Percentiles rank a stretch among this genome's conserved stretches.
Evolutionary conservation across 2,113 vertebrate genomes (phyloP).

Genomic region (Vulpes lagopus): DNA sequence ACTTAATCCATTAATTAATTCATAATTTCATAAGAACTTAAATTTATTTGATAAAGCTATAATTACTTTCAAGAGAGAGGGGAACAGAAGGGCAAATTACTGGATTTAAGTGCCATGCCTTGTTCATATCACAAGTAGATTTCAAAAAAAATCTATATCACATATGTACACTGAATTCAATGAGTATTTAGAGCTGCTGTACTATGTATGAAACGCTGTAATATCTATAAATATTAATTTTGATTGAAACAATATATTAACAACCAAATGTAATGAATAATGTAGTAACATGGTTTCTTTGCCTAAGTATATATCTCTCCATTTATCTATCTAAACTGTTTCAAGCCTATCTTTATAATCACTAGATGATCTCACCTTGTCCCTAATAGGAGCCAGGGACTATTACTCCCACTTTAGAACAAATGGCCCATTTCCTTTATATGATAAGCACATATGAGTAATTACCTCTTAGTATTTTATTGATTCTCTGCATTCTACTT

Average conservation of each 20-base stretch:
- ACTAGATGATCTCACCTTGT: not conserved
- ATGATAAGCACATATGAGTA: not conserved
- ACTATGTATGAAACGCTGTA: not conserved
- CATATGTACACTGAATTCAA: not conserved
- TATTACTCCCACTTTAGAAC: not conserved
- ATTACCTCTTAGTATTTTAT: constrained; percentile 11
- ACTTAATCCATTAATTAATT: not conserved
- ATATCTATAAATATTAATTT: not conserved
- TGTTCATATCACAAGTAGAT: not conserved
- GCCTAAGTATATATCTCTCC: not conserved
- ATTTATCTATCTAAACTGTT: not conserved
- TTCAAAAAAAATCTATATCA: not conserved
- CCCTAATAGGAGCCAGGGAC: not conserved
- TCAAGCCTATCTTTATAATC: not conserved
- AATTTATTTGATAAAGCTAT: not conserved
- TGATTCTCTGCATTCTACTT: constrained; percentile 1
- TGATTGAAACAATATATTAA: not conserved
- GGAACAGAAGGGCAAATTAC: not conserved
- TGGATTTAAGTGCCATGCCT: not conserved
- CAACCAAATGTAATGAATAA: constrained; percentile 4
- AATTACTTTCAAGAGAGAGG: not conserved
- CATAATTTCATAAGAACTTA: not conserved
- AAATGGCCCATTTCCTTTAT: constrained; percentile 14
- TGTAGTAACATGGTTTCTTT: not conserved
- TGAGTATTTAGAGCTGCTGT: constrained; percentile 10